Evolutionary conservation across 2,888 invertebrate genomes (phyloP).

Genomic region (Hyppa rectilinea): DNA sequence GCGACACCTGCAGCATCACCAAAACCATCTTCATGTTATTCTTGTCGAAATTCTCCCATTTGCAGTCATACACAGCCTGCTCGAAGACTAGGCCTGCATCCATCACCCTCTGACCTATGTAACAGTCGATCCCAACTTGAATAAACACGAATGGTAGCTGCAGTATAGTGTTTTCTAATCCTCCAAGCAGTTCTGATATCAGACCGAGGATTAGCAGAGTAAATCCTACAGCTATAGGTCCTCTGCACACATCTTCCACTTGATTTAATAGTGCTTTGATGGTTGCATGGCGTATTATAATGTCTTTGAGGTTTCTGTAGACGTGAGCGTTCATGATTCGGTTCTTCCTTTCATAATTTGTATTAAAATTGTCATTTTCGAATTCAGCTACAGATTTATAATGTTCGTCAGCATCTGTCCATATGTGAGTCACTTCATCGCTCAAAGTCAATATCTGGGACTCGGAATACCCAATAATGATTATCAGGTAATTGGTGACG

Average conservation of each 20-base stretch:
- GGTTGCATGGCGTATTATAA: constrained; percentile 65
- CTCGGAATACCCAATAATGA: constrained; percentile 57
- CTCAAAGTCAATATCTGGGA: constrained; percentile 53
- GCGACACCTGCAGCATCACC: constrained; percentile 77
- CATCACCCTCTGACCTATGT: constrained; percentile 76
- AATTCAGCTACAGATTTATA: constrained; percentile 12
- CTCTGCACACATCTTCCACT: constrained; percentile 67
- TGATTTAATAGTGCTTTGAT: constrained; percentile 65
- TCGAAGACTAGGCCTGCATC: constrained; percentile 76
- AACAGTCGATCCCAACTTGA: constrained; percentile 76
- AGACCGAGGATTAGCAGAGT: constrained; percentile 65
- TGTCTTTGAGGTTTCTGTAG: constrained; percentile 56
- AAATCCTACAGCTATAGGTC: constrained; percentile 71
- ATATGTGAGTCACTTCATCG: constrained; percentile 51
- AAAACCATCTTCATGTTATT: constrained; percentile 76
- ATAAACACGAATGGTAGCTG: constrained; percentile 72
- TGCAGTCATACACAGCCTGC: constrained; percentile 76
- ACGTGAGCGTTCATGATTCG: constrained; percentile 55
- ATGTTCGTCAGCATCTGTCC: constrained; percentile 57
- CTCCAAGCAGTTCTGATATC: constrained; percentile 71
- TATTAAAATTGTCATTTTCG: background rate
- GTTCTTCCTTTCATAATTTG: constrained; percentile 4
- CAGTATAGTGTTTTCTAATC: constrained; percentile 74
- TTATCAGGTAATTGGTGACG: constrained; percentile 55
- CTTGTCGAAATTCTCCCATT: constrained; percentile 81